phyloP scores from a whole-genome alignment of 2,113 vertebrate genomes.

The Elephantulus edwardii region DNA sequence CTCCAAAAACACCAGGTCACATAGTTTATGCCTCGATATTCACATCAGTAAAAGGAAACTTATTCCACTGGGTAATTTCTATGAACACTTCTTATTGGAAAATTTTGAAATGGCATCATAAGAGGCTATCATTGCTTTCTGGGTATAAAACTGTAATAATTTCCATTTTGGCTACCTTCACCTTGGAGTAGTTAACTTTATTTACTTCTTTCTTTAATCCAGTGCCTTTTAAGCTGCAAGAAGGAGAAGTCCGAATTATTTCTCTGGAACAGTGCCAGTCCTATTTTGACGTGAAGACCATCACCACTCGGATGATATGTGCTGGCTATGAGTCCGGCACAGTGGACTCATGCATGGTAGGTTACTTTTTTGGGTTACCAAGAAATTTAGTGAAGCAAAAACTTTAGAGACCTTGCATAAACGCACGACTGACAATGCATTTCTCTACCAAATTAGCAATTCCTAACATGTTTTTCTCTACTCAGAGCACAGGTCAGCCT shows the following conservation, averaged over 20 bases:
- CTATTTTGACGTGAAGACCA: constrained; percentile 96
- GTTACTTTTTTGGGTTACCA: neutral
- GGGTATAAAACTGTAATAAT: neutral
- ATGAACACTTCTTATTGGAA: neutral
- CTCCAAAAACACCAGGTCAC: neutral
- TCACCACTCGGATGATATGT: constrained; percentile 95
- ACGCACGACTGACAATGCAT: neutral
- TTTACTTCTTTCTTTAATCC: constrained; percentile 14
- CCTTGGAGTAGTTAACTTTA: neutral
- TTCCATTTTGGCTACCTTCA: neutral
- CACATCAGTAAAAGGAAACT: neutral
- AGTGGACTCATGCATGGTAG: constrained; percentile 88
- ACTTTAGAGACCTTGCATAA: neutral
- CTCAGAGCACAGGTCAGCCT: neutral
- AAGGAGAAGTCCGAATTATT: constrained; percentile 96
- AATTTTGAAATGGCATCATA: constrained; percentile 18
- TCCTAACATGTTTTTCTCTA: neutral
- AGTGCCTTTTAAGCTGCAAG: constrained; percentile 99
- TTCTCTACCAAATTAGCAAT: neutral
- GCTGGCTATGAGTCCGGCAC: constrained; percentile 95
- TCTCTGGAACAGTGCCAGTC: constrained; percentile 93
- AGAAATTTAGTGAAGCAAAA: neutral
- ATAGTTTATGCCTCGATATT: neutral
- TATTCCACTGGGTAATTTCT: neutral
- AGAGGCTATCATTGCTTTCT: neutral